Evolutionary conservation across 2,113 vertebrate genomes (phyloP).

Genomic region (Melanotaenia duboulayi): DNA sequence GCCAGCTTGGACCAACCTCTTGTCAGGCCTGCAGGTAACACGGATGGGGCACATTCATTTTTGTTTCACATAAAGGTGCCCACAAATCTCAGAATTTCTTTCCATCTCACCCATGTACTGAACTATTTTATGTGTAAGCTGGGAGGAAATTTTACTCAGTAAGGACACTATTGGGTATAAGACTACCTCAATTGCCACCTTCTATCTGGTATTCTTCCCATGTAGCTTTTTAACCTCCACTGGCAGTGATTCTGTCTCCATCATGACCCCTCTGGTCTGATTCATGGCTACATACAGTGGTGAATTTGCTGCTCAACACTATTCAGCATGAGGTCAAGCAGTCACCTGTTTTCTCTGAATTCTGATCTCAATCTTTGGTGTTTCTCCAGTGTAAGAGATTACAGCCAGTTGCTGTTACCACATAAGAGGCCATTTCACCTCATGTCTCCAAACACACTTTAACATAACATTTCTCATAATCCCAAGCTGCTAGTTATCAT

Average conservation of each 20-base stretch:
- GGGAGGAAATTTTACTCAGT: neutral
- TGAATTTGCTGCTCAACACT: constrained; percentile 22
- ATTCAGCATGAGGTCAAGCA: constrained; percentile 38
- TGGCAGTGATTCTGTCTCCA: constrained; percentile 33
- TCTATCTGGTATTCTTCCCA: constrained; percentile 36
- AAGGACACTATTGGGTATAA: neutral
- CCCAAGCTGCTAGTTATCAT: constrained; percentile 19
- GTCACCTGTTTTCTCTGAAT: constrained; percentile 64
- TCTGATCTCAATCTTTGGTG: constrained; percentile 37
- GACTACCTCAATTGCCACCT: neutral
- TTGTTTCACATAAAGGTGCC: neutral
- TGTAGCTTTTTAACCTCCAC: constrained; percentile 24
- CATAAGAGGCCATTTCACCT: constrained; percentile 17
- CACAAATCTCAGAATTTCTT: neutral
- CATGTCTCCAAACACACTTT: constrained; percentile 28
- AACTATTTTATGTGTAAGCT: constrained; percentile 6
- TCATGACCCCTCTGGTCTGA: constrained; percentile 40
- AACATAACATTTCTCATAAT: constrained; percentile 18
- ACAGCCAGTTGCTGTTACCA: constrained; percentile 25
- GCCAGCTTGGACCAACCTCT: neutral
- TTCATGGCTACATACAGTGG: neutral
- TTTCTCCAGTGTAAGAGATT: constrained; percentile 20
- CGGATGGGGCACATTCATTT: neutral
- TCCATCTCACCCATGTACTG: neutral
- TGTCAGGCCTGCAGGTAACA: neutral